A percentile compares a stretch with the other conserved stretches of the same genome.
Conservation (phyloP, 2,113 vertebrate species). For the Thymallus thymallus region DNA sequence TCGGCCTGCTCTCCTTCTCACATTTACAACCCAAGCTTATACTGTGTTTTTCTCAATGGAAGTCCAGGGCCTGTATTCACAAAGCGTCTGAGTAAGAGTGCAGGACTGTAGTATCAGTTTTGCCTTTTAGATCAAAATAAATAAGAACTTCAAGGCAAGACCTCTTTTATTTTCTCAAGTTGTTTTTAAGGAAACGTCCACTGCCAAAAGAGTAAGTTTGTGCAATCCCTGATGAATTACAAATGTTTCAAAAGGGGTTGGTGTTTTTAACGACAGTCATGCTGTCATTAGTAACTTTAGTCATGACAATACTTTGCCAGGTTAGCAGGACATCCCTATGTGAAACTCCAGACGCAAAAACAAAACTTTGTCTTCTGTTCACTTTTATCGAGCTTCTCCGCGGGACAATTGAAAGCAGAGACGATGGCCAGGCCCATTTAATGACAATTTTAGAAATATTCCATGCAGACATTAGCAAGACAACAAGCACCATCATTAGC, state of each 20-base stretch:
- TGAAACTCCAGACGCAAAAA: neutral
- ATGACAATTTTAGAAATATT: constrained; percentile 7
- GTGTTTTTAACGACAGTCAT: neutral
- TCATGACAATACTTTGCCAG: neutral
- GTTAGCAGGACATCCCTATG: neutral
- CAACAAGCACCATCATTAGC: neutral
- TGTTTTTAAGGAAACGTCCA: neutral
- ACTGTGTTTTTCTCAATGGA: neutral
- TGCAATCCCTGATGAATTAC: neutral
- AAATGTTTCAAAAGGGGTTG: neutral
- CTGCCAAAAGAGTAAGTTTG: neutral
- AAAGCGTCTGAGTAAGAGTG: too few relatives aligned
- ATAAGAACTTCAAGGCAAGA: neutral
- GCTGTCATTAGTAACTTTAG: neutral
- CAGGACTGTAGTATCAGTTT: too few relatives aligned
- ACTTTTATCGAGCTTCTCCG: neutral
- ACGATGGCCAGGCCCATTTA: neutral
- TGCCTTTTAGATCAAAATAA: too few relatives aligned
- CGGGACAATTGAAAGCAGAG: neutral
- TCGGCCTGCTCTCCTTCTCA: neutral
- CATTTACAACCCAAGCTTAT: neutral
- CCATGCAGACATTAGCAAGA: neutral
- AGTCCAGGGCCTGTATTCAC: neutral
- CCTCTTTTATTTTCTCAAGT: neutral
- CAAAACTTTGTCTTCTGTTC: neutral